Conservation (phyloP, 1,140 invertebrate species). For the Brachystomella parvula region DNA sequence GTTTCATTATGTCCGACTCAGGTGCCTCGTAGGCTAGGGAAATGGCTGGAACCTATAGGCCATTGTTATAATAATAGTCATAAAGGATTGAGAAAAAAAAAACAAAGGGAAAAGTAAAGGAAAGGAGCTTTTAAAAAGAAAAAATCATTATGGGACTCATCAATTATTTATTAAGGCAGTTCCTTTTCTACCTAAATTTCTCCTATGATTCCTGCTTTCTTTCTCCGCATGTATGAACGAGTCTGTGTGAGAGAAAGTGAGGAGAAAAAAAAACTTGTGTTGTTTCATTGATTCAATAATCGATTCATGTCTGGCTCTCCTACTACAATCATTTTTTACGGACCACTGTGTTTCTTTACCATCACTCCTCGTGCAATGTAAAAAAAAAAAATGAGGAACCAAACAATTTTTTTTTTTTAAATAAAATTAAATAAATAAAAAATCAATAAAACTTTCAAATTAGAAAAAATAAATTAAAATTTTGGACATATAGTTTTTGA, state of each 20-base stretch:
- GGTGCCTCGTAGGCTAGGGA: conserved; percentile 84
- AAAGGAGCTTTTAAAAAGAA: not conserved
- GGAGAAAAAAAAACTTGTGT: too few relatives aligned
- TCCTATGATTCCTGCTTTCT: too few relatives aligned
- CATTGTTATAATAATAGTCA: not conserved
- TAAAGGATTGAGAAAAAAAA: not conserved
- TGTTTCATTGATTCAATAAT: too few relatives aligned
- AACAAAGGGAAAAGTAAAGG: too few relatives aligned
- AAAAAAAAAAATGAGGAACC: too few relatives aligned
- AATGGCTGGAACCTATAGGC: conserved; percentile 35
- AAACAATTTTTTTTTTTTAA: not conserved
- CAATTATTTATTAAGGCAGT: not conserved
- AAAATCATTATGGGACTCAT: not conserved
- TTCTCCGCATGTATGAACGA: too few relatives aligned
- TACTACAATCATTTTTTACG: too few relatives aligned
- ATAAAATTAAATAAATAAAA: not conserved
- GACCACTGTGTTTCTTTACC: too few relatives aligned
- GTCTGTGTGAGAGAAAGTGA: too few relatives aligned
- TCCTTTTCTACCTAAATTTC: not conserved
- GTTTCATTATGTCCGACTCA: conserved; percentile 95
- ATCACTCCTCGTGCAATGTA: too few relatives aligned
- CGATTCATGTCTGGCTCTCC: too few relatives aligned
- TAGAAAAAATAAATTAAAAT: not conserved
- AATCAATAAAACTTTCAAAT: not conserved
- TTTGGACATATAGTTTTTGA: not conserved